These are phyloP conservation scores for Callosobruchus maculatus DNA, from an alignment of 2,888 invertebrate species.

Conservation along the genomic window DNA sequence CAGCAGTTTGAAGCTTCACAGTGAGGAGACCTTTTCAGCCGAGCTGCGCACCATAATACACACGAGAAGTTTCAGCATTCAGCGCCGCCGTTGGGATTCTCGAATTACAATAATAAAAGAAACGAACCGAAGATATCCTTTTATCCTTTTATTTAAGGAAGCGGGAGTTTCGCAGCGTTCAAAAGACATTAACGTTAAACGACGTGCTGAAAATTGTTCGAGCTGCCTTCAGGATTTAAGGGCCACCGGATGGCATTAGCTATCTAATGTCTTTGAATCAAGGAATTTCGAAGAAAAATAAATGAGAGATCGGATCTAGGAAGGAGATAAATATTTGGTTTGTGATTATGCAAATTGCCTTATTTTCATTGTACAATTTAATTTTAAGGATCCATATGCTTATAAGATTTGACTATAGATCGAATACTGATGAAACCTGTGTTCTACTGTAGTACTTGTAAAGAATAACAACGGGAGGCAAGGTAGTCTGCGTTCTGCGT, in stretches of 20 bases:
- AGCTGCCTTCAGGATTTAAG: conserved; percentile 9
- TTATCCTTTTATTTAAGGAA: conserved; percentile 12
- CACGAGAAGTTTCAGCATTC: neutral
- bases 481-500: too few species aligned
- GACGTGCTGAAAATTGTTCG: conserved; percentile 20
- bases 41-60: neutral
- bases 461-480: too few species aligned
- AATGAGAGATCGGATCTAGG: neutral
- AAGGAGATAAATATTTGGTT: neutral
- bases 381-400: too few species aligned
- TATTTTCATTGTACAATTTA: neutral
- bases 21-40: neutral
- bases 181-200: conserved; percentile 22
- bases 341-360: neutral
- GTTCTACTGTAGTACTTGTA: too few species aligned
- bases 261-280: neutral
- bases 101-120: conserved; percentile 20
- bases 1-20: neutral
- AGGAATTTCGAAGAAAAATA: neutral
- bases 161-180: conserved; percentile 14
- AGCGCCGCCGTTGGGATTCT: conserved; percentile 16
- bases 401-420: too few species aligned
- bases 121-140: conserved; percentile 11
- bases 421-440: too few species aligned
- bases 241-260: neutral